phyloP scores from a whole-genome alignment of 2,113 vertebrate species.

The Lampris megalopsis region DNA sequence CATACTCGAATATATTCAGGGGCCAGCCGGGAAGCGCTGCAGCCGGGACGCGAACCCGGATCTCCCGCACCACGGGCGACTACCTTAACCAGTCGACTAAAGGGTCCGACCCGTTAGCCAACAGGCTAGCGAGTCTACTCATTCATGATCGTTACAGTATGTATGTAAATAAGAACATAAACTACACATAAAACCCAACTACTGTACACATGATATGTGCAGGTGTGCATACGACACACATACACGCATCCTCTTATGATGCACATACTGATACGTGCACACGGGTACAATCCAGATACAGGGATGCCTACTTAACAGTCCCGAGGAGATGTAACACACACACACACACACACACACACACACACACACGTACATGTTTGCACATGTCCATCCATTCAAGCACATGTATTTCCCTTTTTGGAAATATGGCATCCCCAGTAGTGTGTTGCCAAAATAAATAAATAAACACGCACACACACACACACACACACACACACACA shows the following conservation, averaged over 20 bases:
- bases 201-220: too few relatives aligned
- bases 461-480: slow-evolving; percentile 15
- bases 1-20: neutral
- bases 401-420: slow-evolving; percentile 44
- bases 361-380: neutral
- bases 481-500: slow-evolving; percentile 40
- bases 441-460: slow-evolving; percentile 20
- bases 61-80: too few relatives aligned
- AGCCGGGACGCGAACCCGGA: too few relatives aligned
- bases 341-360: neutral
- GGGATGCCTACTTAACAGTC: neutral
- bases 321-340: neutral
- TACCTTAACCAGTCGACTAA: too few relatives aligned
- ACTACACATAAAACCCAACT: too few relatives aligned
- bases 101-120: too few relatives aligned
- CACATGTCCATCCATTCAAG: slow-evolving; percentile 39
- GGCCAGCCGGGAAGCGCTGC: too few relatives aligned
- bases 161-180: too few relatives aligned
- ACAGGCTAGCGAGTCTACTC: too few relatives aligned
- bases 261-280: neutral
- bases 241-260: too few relatives aligned
- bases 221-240: too few relatives aligned
- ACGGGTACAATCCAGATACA: neutral
- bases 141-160: too few relatives aligned
- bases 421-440: slow-evolving; percentile 58